A percentile compares a stretch with the other conserved stretches of the same genome.
Conservation (phyloP, 2,888 invertebrate genomes). For the Mythimna pallens region DNA sequence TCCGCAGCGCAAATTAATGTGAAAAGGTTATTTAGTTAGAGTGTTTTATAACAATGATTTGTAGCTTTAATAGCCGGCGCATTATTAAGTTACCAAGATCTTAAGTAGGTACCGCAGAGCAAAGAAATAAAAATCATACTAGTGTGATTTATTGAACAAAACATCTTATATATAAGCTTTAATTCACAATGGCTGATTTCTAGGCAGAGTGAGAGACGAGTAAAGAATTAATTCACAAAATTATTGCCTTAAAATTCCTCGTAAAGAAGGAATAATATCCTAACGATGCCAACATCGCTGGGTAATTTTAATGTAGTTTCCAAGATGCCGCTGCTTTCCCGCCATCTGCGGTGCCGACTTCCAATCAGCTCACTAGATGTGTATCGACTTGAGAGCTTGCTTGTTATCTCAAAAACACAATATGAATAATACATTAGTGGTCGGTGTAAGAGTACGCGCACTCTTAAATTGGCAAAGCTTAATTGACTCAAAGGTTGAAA, state of each 20-base stretch:
- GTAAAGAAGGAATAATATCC: constrained; percentile 49
- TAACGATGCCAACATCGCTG: constrained; percentile 68
- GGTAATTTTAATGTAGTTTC: constrained; percentile 81
- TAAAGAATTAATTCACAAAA: constrained; percentile 50
- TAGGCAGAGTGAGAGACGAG: constrained; percentile 17
- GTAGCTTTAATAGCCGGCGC: constrained; percentile 34
- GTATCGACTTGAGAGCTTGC: constrained; percentile 88
- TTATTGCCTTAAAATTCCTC: constrained; percentile 43
- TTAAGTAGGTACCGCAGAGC: constrained; percentile 26
- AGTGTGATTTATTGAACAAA: constrained; percentile 9
- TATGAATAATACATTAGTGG: constrained; percentile 90
- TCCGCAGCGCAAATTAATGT: constrained; percentile 61
- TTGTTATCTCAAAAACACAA: constrained; percentile 90
- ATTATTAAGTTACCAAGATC: constrained; percentile 50
- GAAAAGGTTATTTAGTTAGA: constrained; percentile 59
- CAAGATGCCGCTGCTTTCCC: constrained; percentile 72
- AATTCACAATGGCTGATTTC: constrained; percentile 37
- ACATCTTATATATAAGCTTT: constrained; percentile 15
- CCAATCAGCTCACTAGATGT: constrained; percentile 89
- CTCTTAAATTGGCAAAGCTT: constrained; percentile 89
- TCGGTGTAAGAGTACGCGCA: constrained; percentile 80
- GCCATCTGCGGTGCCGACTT: constrained; percentile 76
- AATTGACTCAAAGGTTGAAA: constrained; percentile 89
- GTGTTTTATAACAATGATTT: constrained; percentile 49
- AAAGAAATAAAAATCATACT: constrained; percentile 8